Conservation (phyloP, 2,888 invertebrate genomes). For the Caenorhabditis angaria region DNA sequence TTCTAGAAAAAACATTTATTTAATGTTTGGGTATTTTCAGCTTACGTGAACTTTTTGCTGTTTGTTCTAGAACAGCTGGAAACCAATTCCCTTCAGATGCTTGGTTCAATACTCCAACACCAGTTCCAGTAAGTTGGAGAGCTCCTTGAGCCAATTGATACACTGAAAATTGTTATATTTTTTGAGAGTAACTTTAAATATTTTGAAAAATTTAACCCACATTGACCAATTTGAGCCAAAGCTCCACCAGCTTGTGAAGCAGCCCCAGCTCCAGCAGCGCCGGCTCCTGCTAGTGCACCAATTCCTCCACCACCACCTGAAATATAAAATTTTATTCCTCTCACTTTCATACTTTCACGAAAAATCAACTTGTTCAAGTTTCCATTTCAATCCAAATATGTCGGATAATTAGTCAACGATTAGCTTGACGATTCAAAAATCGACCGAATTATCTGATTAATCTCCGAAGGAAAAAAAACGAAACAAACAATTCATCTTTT, state of each 20-base stretch:
- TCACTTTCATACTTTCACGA: too few relatives aligned
- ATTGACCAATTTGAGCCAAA: conserved; percentile 58
- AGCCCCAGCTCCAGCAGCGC: conserved; percentile 56
- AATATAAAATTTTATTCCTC: conserved; percentile 2
- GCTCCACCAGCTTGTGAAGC: conserved; percentile 62
- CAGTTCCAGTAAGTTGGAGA: conserved; percentile 66
- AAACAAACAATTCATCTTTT: background rate
- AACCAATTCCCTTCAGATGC: conserved; percentile 68
- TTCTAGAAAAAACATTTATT: conserved; percentile 20
- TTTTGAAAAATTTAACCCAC: conserved; percentile 31
- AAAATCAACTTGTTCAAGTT: background rate
- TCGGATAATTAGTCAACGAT: background rate
- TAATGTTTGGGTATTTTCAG: background rate
- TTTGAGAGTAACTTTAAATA: too few relatives aligned
- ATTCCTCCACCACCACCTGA: conserved; percentile 38
- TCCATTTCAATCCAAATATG: background rate
- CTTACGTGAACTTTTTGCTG: conserved; percentile 47
- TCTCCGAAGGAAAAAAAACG: background rate
- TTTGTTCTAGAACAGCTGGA: conserved; percentile 63
- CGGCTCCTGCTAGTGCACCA: conserved; percentile 56
- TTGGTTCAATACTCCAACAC: conserved; percentile 69
- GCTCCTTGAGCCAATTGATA: conserved; percentile 70
- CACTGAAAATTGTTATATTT: too few relatives aligned
- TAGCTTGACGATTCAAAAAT: background rate
- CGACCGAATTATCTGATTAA: conserved; percentile 5